These are phyloP conservation scores for Falco rusticolus DNA, from an alignment of 2,797 vertebrate species.

Conservation along the genomic window DNA sequence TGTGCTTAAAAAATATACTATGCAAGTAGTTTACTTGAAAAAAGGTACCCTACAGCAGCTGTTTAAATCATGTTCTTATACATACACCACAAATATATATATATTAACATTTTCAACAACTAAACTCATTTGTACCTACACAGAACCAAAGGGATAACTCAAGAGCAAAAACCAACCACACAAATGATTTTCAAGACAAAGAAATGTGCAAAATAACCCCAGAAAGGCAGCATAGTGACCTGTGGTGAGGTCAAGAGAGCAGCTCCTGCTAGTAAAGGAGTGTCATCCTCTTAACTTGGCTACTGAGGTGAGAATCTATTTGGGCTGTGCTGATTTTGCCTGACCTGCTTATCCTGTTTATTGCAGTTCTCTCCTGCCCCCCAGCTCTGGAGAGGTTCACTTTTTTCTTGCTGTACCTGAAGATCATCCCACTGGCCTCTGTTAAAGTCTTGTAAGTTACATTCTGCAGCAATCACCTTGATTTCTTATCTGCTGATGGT, in stretches of 20 bases:
- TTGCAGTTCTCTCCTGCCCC: background rate
- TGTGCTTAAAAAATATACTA: conserved; percentile 80
- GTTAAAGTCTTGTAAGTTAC: rapidly evolving
- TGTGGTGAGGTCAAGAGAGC: conserved; percentile 23
- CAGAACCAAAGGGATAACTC: conserved; percentile 67
- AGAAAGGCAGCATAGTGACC: conserved; percentile 63
- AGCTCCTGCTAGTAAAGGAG: conserved; percentile 60
- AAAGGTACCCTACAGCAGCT: conserved; percentile 83
- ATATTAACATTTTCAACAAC: conserved; percentile 83
- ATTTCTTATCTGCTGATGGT: background rate
- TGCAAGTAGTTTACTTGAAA: conserved; percentile 71
- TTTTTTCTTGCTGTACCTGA: background rate
- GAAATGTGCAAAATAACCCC: conserved; percentile 73
- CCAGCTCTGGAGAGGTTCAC: background rate
- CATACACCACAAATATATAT: conserved; percentile 77
- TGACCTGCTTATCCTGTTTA: conserved; percentile 25
- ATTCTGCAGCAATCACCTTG: background rate
- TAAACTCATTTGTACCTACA: conserved; percentile 82
- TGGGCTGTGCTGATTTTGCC: conserved; percentile 66
- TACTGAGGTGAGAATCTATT: conserved; percentile 55
- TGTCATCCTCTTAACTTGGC: conserved; percentile 43
- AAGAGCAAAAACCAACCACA: conserved; percentile 36
- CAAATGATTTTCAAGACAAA: conserved; percentile 58
- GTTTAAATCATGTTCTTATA: conserved; percentile 77
- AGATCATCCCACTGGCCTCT: background rate